These are phyloP conservation scores for Oscheius sp. DNA, from an alignment of 2,888 invertebrate species.

Conservation along the genomic window DNA sequence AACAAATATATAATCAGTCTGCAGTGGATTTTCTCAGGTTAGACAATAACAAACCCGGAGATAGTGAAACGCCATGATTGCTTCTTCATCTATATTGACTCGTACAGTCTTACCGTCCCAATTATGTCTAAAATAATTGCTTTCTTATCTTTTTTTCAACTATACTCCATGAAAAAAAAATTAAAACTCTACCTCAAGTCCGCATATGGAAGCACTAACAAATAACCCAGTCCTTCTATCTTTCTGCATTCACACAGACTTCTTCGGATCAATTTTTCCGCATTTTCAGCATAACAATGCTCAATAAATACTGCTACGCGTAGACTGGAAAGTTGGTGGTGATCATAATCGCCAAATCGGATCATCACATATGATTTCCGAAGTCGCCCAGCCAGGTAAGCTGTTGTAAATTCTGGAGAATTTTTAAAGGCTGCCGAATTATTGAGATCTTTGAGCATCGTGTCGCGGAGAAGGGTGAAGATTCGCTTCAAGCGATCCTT, in stretches of 20 bases:
- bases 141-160: not conserved
- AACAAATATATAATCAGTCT: not conserved
- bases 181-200: not conserved
- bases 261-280: not conserved
- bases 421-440: not conserved
- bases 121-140: not conserved
- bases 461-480: conserved; percentile 38
- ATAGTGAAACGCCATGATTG: conserved; percentile 31
- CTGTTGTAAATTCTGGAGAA: not conserved
- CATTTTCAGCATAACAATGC: not conserved
- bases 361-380: not conserved
- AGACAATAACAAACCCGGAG: conserved; percentile 23
- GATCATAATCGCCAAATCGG: not conserved
- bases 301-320: conserved; percentile 7
- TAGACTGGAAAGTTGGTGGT: not conserved
- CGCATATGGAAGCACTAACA: conserved; percentile 10
- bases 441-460: conserved; percentile 18
- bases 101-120: conserved; percentile 36
- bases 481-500: conserved; percentile 40
- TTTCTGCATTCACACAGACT: conserved; percentile 8
- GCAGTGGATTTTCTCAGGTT: not conserved
- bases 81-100: conserved; percentile 41
- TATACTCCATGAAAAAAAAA: not conserved
- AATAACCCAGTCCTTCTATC: not conserved
- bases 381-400: not conserved